A percentile compares a stretch with the other conserved stretches of the same genome.
Conservation (phyloP, 1,140 invertebrate genomes). For the Sitophilus oryzae region DNA sequence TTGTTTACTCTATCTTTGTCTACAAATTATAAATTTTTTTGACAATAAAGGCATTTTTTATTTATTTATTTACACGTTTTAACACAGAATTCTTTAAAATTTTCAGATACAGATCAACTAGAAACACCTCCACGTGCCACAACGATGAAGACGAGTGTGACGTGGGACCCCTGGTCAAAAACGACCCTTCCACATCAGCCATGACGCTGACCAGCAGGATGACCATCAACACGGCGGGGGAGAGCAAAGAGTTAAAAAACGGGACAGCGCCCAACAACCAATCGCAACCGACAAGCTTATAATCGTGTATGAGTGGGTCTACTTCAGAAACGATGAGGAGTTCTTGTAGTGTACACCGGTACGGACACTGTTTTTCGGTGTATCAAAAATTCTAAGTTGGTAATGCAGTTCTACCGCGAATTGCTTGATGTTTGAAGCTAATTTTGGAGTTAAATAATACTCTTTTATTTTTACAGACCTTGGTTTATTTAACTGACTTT, state of each 20-base stretch:
- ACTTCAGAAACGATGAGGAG: conserved; percentile 3
- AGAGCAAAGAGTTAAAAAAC: conserved; percentile 37
- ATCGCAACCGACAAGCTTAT: conserved; percentile 33
- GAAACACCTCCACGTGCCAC: conserved; percentile 43
- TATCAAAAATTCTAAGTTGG: too few species aligned
- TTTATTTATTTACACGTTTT: neutral
- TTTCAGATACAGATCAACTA: conserved; percentile 28
- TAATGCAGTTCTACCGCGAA: too few species aligned
- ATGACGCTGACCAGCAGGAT: conserved; percentile 51
- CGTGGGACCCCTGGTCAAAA: conserved; percentile 50
- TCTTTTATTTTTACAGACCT: too few species aligned
- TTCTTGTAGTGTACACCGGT: conserved; percentile 11
- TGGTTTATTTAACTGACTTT: too few species aligned
- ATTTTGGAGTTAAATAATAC: too few species aligned
- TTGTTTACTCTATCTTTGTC: too few species aligned
- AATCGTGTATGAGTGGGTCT: conserved; percentile 19
- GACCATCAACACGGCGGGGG: conserved; percentile 47
- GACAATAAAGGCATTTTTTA: too few species aligned
- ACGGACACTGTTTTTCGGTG: too few species aligned
- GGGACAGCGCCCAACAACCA: conserved; percentile 27
- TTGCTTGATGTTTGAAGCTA: too few species aligned
- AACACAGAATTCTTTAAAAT: neutral
- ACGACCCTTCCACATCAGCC: conserved; percentile 49
- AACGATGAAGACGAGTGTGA: conserved; percentile 52
- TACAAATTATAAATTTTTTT: too few species aligned